These are phyloP conservation scores for Eupithecia inturbata DNA, from an alignment of 2,888 invertebrate species.

Conservation along the genomic window DNA sequence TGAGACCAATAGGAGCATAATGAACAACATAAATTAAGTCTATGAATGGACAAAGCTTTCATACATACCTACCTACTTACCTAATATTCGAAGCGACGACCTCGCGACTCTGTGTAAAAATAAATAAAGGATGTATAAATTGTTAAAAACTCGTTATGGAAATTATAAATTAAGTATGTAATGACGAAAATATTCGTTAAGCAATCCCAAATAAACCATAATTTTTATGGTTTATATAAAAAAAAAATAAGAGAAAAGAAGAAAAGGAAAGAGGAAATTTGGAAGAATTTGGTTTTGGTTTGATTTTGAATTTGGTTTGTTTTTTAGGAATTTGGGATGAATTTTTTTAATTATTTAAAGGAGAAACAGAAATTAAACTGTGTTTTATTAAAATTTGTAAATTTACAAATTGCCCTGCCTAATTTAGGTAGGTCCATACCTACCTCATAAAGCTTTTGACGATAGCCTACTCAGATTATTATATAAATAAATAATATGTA, in stretches of 20 bases:
- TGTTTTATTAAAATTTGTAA: background rate
- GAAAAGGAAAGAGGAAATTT: too few species aligned
- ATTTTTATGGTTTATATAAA: too few species aligned
- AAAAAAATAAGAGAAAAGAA: too few species aligned
- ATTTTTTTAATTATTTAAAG: background rate
- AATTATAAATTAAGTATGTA: background rate
- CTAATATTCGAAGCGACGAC: background rate
- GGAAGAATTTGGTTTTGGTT: too few species aligned
- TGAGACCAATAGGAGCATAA: constrained; percentile 62
- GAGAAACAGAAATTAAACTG: background rate
- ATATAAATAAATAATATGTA: too few species aligned
- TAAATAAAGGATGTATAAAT: background rate
- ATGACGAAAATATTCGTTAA: background rate
- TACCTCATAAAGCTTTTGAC: background rate
- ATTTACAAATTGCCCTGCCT: background rate
- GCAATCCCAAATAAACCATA: background rate
- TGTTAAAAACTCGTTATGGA: background rate
- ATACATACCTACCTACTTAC: background rate
- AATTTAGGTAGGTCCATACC: background rate
- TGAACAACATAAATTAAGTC: background rate
- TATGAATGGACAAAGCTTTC: background rate
- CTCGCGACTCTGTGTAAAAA: background rate
- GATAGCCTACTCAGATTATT: background rate
- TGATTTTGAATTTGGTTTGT: too few species aligned
- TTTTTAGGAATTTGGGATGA: too few species aligned